phyloP scores from a whole-genome alignment of 1,140 invertebrate species.

The Drosophila serrata region DNA sequence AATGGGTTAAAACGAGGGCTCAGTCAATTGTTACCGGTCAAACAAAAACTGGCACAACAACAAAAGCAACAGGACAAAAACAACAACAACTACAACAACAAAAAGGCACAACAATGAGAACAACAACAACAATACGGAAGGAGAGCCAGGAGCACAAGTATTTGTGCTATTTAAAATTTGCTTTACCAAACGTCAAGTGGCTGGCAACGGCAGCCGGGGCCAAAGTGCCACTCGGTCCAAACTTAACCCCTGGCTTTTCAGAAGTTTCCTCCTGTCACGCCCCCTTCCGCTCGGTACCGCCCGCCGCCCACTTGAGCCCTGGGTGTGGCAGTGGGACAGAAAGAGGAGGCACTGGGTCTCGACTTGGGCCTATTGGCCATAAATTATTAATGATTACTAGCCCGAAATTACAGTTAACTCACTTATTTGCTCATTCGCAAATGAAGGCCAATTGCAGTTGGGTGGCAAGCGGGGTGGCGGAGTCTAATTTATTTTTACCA shows the following conservation, averaged over 20 bases:
- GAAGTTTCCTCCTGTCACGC: not conserved
- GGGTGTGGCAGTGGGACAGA: slow-evolving; percentile 6
- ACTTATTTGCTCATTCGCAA: slow-evolving; percentile 83
- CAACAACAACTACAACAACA: slow-evolving; percentile 13
- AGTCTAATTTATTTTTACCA: slow-evolving; percentile 69
- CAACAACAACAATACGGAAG: slow-evolving; percentile 35
- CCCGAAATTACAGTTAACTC: slow-evolving; percentile 81
- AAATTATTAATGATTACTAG: slow-evolving; percentile 84
- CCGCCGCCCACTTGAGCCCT: not conserved
- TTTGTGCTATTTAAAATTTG: slow-evolving; percentile 78
- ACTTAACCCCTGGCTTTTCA: slow-evolving; percentile 38
- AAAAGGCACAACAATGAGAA: slow-evolving; percentile 27
- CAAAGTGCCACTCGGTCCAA: slow-evolving; percentile 65
- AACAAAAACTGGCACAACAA: slow-evolving; percentile 73
- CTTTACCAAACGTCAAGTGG: slow-evolving; percentile 75
- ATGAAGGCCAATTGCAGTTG: slow-evolving; percentile 77
- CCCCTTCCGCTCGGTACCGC: not conserved
- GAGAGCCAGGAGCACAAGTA: slow-evolving; percentile 45
- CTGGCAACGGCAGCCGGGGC: slow-evolving; percentile 59
- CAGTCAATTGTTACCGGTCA: slow-evolving; percentile 73
- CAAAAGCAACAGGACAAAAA: slow-evolving; percentile 23
- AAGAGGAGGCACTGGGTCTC: slow-evolving; percentile 9
- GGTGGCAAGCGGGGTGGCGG: not conserved
- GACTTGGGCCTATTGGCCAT: slow-evolving; percentile 68
- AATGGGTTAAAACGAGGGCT: slow-evolving; percentile 55